Evolutionary conservation across 2,113 vertebrate genomes (phyloP).

Genomic region (Antechinus flavipes): DNA sequence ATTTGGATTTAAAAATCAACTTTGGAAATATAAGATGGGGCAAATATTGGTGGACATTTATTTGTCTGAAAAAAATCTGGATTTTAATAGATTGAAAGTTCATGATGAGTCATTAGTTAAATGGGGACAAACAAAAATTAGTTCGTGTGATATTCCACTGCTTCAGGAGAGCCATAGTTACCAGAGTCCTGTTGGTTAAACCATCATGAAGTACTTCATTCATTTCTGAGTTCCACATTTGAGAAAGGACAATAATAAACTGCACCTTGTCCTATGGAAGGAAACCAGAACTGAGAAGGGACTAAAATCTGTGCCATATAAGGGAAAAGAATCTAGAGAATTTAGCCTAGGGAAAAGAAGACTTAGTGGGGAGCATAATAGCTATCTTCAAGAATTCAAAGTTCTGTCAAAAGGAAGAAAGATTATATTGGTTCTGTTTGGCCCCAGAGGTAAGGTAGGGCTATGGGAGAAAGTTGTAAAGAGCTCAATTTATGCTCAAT

Average conservation of each 20-base stretch:
- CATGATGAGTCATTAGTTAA: neutral
- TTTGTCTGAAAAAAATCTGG: neutral
- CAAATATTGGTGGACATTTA: neutral
- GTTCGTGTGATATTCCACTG: neutral
- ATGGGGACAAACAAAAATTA: neutral
- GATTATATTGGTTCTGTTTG: neutral
- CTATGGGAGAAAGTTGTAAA: neutral
- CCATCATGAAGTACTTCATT: neutral
- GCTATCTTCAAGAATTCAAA: neutral
- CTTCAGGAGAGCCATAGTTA: neutral
- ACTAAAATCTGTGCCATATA: neutral
- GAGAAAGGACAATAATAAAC: neutral
- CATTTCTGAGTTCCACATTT: neutral
- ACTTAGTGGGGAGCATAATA: neutral
- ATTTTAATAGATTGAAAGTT: neutral
- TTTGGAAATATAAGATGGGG: neutral
- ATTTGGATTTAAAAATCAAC: neutral
- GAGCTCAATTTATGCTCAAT: neutral
- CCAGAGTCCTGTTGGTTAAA: neutral
- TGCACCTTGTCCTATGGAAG: neutral
- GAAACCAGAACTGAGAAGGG: neutral
- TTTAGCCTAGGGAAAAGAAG: neutral
- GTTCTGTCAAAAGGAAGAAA: neutral
- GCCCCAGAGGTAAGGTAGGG: too few relatives aligned
- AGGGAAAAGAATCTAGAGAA: neutral